Base-by-base conservation (phyloP, 2,797 vertebrate genomes). In the Acanthiza pusilla region DNA sequence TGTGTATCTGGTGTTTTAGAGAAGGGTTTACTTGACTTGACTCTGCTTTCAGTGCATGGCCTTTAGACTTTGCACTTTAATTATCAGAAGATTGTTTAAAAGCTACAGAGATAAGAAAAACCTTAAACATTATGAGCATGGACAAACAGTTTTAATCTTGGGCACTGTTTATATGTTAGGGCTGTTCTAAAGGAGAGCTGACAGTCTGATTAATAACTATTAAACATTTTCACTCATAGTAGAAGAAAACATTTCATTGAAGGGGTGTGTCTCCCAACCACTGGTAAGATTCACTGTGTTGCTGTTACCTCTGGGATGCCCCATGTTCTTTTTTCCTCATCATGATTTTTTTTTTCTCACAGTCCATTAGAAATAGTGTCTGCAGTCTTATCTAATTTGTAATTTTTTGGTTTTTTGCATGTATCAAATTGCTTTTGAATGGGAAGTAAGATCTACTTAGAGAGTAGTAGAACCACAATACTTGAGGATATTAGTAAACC, bases 51-150 rank as follows among this genome's bases (percentile, higher is more conserved):
- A 2, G 50, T 36, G 23, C 13, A 0, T 48, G 50, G 74, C 79
- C 82, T 55, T 91, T 89, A 71, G 63, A 87, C 63, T 90, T 90
- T 18, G 68, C 38, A 10, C 77, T 87, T 70, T 11, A 61, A 23
- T 85, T 96, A 85, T 79, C 67, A n/a, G 47, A 32, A 63, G 42
- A 21, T 29, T 72, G 62, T 86, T 93, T 93, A 79, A 94, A 73
- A 85, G 30, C 45, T 48, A 16, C n/a, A 16, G 38, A 78, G 85
- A 94, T 91, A 91, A 94, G 86, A 65, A 81, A 73, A 94, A 71
- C 14, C 20, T 94, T 76, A 87, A 94, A 91, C 34, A 18, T 29
- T 11, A 26, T 0, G 1, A 54, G 26, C 61, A 43, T 12, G 14
- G 83, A 63, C 75, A 42, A 63, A 63, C 55, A 67, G 38, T 67